These are phyloP conservation scores for Cariama cristata DNA, from an alignment of 2,113 vertebrate genomes.

Conservation along the genomic window DNA sequence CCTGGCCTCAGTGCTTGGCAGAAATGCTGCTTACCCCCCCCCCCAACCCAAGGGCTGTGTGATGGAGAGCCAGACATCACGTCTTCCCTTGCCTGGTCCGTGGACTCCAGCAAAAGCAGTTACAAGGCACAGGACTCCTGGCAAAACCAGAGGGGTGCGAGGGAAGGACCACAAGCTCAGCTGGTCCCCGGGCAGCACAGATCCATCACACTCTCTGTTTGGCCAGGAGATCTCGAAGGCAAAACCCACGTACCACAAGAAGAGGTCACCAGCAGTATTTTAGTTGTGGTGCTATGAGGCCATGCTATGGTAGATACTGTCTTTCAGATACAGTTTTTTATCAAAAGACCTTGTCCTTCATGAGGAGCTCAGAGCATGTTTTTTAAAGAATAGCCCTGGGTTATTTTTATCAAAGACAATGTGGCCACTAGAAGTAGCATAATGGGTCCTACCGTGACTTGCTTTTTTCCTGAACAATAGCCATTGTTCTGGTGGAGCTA, in stretches of 20 bases:
- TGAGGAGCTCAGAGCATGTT: background rate
- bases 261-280: background rate
- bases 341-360: background rate
- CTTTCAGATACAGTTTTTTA: background rate
- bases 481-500: background rate
- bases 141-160: background rate
- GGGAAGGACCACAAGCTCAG: background rate
- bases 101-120: background rate
- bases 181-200: background rate
- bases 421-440: background rate
- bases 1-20: background rate
- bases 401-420: slow-evolving; percentile 28
- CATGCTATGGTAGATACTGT: background rate
- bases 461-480: background rate
- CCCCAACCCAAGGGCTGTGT: background rate
- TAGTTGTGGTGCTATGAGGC: background rate
- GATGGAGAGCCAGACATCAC: background rate
- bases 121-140: background rate
- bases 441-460: background rate
- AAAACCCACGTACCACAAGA: background rate
- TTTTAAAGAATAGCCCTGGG: background rate
- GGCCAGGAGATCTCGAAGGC: background rate
- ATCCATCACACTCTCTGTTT: too few relatives aligned
- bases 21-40: background rate
- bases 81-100: background rate